Evolutionary conservation across 2,888 invertebrate genomes (phyloP), one percentile per base, ranked within the genome.

Genomic region (Lochmaea capreae): DNA sequence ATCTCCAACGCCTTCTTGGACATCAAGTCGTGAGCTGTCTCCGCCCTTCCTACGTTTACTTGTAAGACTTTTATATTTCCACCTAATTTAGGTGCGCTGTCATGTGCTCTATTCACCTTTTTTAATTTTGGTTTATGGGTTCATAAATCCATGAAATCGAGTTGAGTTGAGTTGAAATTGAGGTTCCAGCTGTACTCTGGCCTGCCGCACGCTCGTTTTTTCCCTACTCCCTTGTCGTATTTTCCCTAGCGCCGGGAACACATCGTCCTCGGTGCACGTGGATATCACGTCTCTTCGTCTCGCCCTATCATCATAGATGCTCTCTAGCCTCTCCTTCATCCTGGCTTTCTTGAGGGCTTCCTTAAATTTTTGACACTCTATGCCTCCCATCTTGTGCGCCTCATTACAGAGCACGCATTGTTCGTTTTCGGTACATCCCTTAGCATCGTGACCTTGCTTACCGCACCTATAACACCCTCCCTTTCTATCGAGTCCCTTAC

Each of bases 371-470:
- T 52, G 26, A 61, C 71, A 71, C 9, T 14, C 33, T 14, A 14
- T 33, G 39, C 61, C n/a, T 10, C 61, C 61, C 14, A 61, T 26
- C n/a, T 14, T 61, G 14, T 61, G 61, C 14, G 46, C 14, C 61
- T 61, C 33, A 12, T 33, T 39, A 22, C 59, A 57, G 12, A 61
- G 33, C 8, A 39, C 61, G 39, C 61, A 61, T 14, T 14, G 4
- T 57, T 22, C 65, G 3, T 18, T 54, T 11, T 22, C 52, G 6
- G 12, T 54, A 14, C 71, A 71, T 2, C 65, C 71, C 43, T 54
- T 57, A 10, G n/a, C 71, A 39, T 57, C 39, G 18, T 71, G 71
- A 16, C 71, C 71, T 43, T 58, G 16, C 18, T 58, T 65, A 0
- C 67, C 42, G 33, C 65, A 71, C 33, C 43, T 71, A 9, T 58